Base-by-base conservation (phyloP, 2,113 vertebrate genomes). In the Parus major region DNA sequence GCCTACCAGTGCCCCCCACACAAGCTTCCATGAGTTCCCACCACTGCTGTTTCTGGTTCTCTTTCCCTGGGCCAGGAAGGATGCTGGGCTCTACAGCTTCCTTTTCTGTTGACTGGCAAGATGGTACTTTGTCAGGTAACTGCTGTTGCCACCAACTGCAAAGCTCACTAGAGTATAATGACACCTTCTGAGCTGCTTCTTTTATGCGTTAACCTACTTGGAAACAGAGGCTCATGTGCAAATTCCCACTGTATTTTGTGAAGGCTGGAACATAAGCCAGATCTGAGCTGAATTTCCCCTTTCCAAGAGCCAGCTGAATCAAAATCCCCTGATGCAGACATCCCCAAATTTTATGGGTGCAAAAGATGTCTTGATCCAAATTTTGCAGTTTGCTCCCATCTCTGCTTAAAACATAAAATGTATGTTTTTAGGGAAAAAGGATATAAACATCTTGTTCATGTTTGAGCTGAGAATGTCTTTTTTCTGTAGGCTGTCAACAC, bases 381-480 rank as follows among this genome's bases (percentile, higher is more conserved):
- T 94, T 95, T 96, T 96, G 94, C 86, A 94, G 90, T 96, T 96
- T 95, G 90, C 91, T 97, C 93, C 95, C 82, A 91, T 94, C 94
- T 29, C 90, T 94, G 92, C 95, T 96, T 93, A 87, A 96, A 98
- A 97, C 96, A 97, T 96, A 97, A 97, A 93, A 95, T 97, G 97
- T 96, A 96, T 97, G 95, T 97, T 96, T 96, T 96, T 96, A 96
- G 91, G 92, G n/a, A 92, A 96, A 92, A 94, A 86, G 88, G 92
- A 97, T 95, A 96, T 94, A 97, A 95, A 95, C 96, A 92, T 96
- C 96, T 96, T 97, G 96, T 97, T 92, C 95, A 95, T 97, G 96
- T 98, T 97, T 97, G 94, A 97, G 94, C 96, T 96, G 93, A 96
- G 96, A 96, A 97, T 96, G 97, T 94, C 94, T 97, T 95, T 97